Evolutionary conservation across 2,888 invertebrate species (phyloP).

Genomic region (Acronicta leporina): DNA sequence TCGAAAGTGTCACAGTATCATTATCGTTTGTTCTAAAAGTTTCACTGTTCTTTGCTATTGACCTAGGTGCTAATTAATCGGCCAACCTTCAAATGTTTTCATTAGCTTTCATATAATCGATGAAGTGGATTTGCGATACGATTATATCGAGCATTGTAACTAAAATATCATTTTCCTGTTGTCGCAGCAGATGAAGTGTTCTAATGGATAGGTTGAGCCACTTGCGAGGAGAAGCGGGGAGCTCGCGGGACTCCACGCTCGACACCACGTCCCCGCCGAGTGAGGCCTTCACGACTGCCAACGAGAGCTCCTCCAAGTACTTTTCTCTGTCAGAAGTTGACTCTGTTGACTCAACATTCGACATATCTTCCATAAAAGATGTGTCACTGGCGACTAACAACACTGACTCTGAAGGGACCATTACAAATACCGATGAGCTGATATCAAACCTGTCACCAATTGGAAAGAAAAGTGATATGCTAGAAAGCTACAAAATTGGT

Average conservation of each 20-base stretch:
- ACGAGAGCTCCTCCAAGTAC: constrained; percentile 82
- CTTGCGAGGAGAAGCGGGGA: constrained; percentile 79
- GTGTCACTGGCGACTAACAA: constrained; percentile 65
- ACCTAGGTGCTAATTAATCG: constrained; percentile 84
- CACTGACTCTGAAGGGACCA: constrained; percentile 64
- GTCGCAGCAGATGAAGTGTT: constrained; percentile 84
- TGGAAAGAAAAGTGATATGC: constrained; percentile 73
- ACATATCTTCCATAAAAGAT: constrained; percentile 77
- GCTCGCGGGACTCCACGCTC: constrained; percentile 78
- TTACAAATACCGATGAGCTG: constrained; percentile 68
- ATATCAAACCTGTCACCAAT: constrained; percentile 80
- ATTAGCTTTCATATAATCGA: constrained; percentile 68
- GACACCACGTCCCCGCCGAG: constrained; percentile 79
- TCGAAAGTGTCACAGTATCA: constrained; percentile 84
- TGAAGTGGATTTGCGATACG: constrained; percentile 46
- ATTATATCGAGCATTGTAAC: constrained; percentile 52
- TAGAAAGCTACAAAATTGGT: constrained; percentile 80
- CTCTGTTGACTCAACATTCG: constrained; percentile 80
- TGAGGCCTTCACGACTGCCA: constrained; percentile 82
- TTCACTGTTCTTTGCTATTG: constrained; percentile 85
- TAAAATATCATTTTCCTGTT: constrained; percentile 63
- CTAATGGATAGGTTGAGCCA: constrained; percentile 86
- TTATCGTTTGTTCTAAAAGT: constrained; percentile 84
- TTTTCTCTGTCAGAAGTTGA: constrained; percentile 83
- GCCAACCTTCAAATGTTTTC: constrained; percentile 79